Base-by-base conservation (phyloP, 2,113 vertebrate genomes). In the Elephas maximus region DNA sequence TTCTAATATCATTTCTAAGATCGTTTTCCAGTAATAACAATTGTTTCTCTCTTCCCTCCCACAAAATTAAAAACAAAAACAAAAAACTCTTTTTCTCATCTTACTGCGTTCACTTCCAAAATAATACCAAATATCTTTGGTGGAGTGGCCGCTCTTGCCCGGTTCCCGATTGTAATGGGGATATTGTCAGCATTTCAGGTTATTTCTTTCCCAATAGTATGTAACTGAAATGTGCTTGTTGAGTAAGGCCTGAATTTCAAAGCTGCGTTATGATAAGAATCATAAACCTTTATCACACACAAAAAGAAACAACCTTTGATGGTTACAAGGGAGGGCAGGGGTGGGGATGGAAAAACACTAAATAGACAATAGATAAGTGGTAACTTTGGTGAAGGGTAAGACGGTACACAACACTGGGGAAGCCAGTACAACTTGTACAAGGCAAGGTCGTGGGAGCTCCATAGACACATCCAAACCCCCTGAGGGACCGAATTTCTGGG, bases 71-170 rank as follows among this genome's bases (percentile, higher is more conserved):
- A 83, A 69, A 77, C 1, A 62, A 5, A 63, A 84, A 71, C 0
- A 67, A 7, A 14, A 71, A 12, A 73, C 17, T 60, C 51, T 33
- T 80, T 71, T 88, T 71, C 28, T 71, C 37, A 63, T 77, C 24
- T 60, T 80, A 57, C 8, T 90, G 21, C 53, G 67, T 91, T 96
- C 53, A 30, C 30, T 95, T 87, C 21, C 53, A 93, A 90, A 93
- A 88, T 74, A 73, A 74, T 26, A 9, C 21, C 8, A 9, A 71
- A 48, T 73, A 48, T 74, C 24, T 93, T 88, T 26, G 69, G 17
- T 91, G 23, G 45, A 74, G 17, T 30, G 26, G 6, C 0, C 7
- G 48, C 45, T 80, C 77, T 83, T 77, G 28, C 41, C n/a, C 74
- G 74, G 1, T 15, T 92, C 74, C 63, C 88, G n/a, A 86, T 86